Evolutionary conservation across 2,113 vertebrate genomes (phyloP), one percentile per base, ranked within the genome.

Genomic region (Hyperopisus bebe): DNA sequence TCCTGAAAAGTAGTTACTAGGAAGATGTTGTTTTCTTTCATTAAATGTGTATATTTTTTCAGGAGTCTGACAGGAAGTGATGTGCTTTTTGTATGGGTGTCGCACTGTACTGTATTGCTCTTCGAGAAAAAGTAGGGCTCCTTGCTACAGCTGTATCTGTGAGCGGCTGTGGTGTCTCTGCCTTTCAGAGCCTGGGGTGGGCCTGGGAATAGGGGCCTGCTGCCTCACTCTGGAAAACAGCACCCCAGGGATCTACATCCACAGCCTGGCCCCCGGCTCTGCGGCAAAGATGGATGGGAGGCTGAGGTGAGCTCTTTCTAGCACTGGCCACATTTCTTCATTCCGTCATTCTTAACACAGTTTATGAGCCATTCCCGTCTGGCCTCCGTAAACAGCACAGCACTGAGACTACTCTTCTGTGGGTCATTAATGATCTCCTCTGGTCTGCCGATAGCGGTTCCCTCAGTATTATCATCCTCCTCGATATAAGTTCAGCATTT

Each of bases 261-360:
- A 99, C 92, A 99, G 97, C 91, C 94, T 99, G 83, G 97, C 98
- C 6, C 97, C 98, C 0, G 98, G 98, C 88, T 99, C 98, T 0
- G 98, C 98, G 90, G 97, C 98, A 92, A 98, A 98, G 95, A 98
- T 99, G 97, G 98, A 99, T 88, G 95, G 98, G 90, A 97, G 97
- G 90, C 96, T 99, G 92, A 98, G 98, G 98, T 99, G 91, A 2
- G 94, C 19, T 35, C 8, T 31, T 83, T 21, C 6, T 39, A 17
- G 46, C 21, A 44, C 44, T 47, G 82, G 35, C 39, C 82, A 47
- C 82, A n/a, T 53, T 53, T 50, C 46, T 46, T 47, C 46, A 27
- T 85, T 44, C 11, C 84, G 9, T 85, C 19, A 11, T 48, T 21
- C 24, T 47, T 86, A 48, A 55, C 53, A 55, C 5, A 55, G 19